Percentiles rank a stretch among this genome's conserved stretches.
These are phyloP conservation scores for Apostichopus californicus DNA, from an alignment of 35 echinoderm and acorn worm species.

Conservation along the genomic window DNA sequence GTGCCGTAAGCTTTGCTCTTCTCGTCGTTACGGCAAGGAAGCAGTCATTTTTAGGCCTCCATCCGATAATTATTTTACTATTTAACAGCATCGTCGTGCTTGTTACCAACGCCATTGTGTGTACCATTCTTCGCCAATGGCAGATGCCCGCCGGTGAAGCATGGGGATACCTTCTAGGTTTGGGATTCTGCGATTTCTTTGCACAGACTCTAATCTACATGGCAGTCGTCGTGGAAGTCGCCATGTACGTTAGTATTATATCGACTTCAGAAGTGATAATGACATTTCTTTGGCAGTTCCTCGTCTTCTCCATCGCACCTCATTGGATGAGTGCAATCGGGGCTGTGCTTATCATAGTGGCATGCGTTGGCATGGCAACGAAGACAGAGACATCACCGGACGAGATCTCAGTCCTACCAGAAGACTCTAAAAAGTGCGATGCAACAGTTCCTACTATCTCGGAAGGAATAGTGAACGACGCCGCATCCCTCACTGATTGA, in stretches of 20 bases:
- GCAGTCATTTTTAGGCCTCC: constrained; percentile 32
- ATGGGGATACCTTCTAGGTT: constrained; percentile 10
- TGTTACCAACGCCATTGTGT: neutral
- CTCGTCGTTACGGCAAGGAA: constrained; percentile 10
- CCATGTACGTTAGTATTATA: constrained; percentile 48
- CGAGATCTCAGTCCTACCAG: neutral
- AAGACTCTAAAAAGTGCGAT: neutral
- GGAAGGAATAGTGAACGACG: neutral
- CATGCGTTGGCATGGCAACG: constrained; percentile 45
- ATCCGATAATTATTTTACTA: constrained; percentile 36
- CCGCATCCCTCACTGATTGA: neutral
- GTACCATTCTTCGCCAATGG: constrained; percentile 26
- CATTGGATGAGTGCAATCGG: constrained; percentile 35
- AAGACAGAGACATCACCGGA: neutral
- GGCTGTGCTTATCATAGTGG: constrained; percentile 4
- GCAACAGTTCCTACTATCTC: neutral
- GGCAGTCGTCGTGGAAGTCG: constrained; percentile 40
- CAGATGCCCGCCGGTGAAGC: neutral
- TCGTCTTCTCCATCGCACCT: neutral
- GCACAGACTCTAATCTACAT: constrained; percentile 20
- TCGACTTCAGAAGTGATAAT: constrained; percentile 35
- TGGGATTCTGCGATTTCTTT: constrained; percentile 17
- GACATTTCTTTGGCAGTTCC: constrained; percentile 47
- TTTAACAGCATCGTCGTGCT: constrained; percentile 23
- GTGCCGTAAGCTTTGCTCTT: constrained; percentile 25